phyloP scores from a whole-genome alignment of 2,888 invertebrate genomes.

The Ophioninae sp. region DNA sequence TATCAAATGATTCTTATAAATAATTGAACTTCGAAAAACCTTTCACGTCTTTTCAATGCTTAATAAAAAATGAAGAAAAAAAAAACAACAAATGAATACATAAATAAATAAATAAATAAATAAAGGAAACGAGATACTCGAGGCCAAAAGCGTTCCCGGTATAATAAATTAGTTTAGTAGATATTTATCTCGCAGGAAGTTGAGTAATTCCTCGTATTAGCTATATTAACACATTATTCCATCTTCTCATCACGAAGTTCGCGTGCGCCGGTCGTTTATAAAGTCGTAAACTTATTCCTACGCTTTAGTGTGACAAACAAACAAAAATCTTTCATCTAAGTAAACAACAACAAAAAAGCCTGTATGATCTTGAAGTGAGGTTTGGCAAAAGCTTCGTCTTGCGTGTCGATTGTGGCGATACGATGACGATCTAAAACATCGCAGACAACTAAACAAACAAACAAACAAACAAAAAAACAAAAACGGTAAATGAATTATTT shows the following conservation, averaged over 20 bases:
- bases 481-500: slow-evolving; percentile 59
- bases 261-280: slow-evolving; percentile 35
- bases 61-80: slow-evolving; percentile 22
- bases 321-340: slow-evolving; percentile 43
- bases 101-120: not conserved
- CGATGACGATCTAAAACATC: slow-evolving; percentile 61
- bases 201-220: slow-evolving; percentile 63
- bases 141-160: slow-evolving; percentile 41
- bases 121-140: slow-evolving; percentile 25
- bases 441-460: slow-evolving; percentile 51
- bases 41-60: slow-evolving; percentile 44
- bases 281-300: slow-evolving; percentile 52
- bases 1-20: slow-evolving; percentile 37
- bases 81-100: not conserved
- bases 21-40: slow-evolving; percentile 32
- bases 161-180: slow-evolving; percentile 54
- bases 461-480: slow-evolving; percentile 57
- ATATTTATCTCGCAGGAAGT: slow-evolving; percentile 61
- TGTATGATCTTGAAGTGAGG: slow-evolving; percentile 18
- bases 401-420: slow-evolving; percentile 57
- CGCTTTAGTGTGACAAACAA: slow-evolving; percentile 22
- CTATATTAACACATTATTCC: slow-evolving; percentile 59
- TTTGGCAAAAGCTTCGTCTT: slow-evolving; percentile 64
- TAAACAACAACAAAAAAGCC: slow-evolving; percentile 31
- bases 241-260: slow-evolving; percentile 52